Conservation (phyloP, 2,113 vertebrate genomes). For the Brachyistius frenatus region DNA sequence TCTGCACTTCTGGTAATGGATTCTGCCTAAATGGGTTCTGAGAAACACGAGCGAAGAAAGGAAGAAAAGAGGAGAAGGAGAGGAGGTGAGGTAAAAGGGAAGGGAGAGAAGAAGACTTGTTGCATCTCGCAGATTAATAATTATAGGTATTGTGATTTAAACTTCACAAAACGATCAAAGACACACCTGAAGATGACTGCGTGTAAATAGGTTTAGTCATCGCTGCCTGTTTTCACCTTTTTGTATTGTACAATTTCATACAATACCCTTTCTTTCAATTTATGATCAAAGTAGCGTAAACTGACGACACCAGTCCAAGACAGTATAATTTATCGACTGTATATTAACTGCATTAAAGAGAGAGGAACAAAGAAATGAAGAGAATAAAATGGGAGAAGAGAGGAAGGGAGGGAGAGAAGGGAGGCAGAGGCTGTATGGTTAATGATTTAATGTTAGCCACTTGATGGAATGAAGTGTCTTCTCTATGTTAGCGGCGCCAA, state of each 20-base stretch:
- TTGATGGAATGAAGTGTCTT: conserved; percentile 73
- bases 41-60: conserved; percentile 60
- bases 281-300: too few relatives aligned
- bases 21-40: conserved; percentile 74
- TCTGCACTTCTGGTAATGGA: conserved; percentile 75
- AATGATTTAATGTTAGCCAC: conserved; percentile 70
- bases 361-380: neutral
- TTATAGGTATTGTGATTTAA: neutral
- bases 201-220: neutral
- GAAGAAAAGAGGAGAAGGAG: conserved; percentile 18
- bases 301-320: neutral
- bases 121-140: conserved; percentile 6
- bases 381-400: neutral
- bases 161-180: neutral
- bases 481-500: conserved; percentile 71
- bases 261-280: too few relatives aligned
- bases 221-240: neutral
- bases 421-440: conserved; percentile 16
- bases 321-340: neutral
- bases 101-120: conserved; percentile 27
- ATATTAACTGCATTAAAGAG: neutral
- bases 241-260: too few relatives aligned
- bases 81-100: conserved; percentile 3
- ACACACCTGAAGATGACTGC: neutral
- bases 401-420: neutral